Evolutionary conservation across 2,113 vertebrate genomes (phyloP).

Genomic region (Psophia crepitans): DNA sequence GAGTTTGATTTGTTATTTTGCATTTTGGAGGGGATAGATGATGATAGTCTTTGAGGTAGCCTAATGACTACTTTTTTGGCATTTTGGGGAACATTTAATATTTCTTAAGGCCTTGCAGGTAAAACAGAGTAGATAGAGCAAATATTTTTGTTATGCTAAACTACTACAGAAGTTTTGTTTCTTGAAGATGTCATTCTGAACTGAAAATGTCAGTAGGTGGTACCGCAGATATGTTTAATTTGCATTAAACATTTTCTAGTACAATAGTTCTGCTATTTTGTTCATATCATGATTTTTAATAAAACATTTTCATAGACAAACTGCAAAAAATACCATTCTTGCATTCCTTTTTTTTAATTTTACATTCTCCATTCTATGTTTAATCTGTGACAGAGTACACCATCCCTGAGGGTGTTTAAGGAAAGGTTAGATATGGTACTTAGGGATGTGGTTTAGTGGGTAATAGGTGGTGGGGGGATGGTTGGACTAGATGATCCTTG

Average conservation of each 20-base stretch:
- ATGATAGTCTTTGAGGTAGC: background rate
- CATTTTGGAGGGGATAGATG: background rate
- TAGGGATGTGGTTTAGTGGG: too few species aligned
- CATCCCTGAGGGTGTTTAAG: too few species aligned
- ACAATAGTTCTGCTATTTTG: background rate
- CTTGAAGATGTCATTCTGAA: background rate
- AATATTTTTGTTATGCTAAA: background rate
- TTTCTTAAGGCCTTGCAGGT: background rate
- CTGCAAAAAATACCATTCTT: fast-evolving
- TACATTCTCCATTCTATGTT: background rate
- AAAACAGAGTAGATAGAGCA: background rate
- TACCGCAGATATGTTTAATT: background rate
- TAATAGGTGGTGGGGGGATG: too few species aligned
- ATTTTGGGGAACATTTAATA: background rate
- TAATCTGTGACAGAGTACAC: background rate
- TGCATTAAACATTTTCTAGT: background rate
- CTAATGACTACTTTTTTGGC: background rate
- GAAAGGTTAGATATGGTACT: too few species aligned
- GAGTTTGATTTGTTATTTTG: background rate
- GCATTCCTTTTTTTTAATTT: background rate
- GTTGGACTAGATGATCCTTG: too few species aligned
- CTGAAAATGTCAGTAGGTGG: background rate
- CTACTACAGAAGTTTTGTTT: background rate
- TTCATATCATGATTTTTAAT: background rate
- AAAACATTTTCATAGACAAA: background rate